Conservation (phyloP, 2,113 vertebrate species). For the Myrmecophaga tridactyla region DNA sequence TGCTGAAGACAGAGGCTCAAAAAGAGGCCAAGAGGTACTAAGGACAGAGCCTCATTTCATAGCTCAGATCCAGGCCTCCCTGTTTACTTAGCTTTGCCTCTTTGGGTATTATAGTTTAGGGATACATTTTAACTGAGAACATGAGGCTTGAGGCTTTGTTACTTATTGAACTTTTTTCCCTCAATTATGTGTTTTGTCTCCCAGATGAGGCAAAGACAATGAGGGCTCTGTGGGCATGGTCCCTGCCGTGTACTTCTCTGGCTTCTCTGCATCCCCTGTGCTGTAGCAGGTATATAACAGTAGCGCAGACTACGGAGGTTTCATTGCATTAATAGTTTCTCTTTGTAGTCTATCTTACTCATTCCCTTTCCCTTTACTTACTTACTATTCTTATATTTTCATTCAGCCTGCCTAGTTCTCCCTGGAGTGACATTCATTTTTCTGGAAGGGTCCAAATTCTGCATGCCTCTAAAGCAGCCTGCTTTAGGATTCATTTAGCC, state of each 20-base stretch:
- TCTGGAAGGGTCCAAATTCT: constrained; percentile 44
- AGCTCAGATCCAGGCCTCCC: neutral
- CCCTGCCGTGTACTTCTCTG: neutral
- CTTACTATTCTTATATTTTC: neutral
- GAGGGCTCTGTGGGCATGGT: neutral
- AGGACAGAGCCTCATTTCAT: neutral
- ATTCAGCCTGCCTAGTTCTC: constrained; percentile 17
- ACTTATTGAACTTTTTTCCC: neutral
- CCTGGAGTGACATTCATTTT: constrained; percentile 29
- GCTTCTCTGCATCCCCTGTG: neutral
- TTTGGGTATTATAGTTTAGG: neutral
- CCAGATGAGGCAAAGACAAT: neutral
- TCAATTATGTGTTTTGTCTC: neutral
- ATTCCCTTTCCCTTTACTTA: neutral
- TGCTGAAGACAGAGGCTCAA: neutral
- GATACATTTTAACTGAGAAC: neutral
- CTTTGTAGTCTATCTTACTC: neutral
- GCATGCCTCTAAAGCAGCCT: constrained; percentile 45
- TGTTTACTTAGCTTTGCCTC: neutral
- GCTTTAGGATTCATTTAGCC: neutral
- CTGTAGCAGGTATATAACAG: neutral
- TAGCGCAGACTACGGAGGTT: neutral
- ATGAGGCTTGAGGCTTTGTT: neutral
- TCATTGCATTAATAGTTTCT: neutral
- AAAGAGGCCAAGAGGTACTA: neutral